phyloP scores from a whole-genome alignment of 2,888 invertebrate species.

The Dynastes hyllus region DNA sequence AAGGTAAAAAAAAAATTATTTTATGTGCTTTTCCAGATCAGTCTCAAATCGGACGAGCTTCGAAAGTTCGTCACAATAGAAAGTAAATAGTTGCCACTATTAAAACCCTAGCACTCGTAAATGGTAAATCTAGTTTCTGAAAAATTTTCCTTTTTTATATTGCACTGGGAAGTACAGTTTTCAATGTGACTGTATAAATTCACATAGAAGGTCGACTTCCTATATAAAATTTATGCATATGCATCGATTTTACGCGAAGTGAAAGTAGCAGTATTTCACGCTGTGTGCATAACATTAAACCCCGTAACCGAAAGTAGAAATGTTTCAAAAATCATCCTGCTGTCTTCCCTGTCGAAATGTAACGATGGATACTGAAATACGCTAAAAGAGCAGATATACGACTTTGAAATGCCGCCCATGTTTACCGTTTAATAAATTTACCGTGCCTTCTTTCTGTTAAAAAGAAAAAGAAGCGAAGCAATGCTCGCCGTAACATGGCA shows the following conservation, averaged over 20 bases:
- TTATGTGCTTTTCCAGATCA: no score
- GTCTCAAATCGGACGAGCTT: no score
- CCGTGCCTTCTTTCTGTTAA: no score
- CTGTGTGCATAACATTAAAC: slow-evolving; percentile 30
- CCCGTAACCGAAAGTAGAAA: slow-evolving; percentile 36
- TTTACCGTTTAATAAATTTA: neutral
- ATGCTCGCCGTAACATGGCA: no score
- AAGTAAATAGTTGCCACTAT: no score
- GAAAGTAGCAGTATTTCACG: slow-evolving; percentile 44
- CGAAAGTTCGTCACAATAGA: no score
- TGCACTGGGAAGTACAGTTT: no score
- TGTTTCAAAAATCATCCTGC: slow-evolving; percentile 37
- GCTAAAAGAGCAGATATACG: neutral
- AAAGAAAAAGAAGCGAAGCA: no score
- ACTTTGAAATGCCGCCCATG: slow-evolving; percentile 10
- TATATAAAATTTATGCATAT: slow-evolving; percentile 18
- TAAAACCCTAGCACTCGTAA: no score
- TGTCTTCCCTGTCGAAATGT: slow-evolving; percentile 30
- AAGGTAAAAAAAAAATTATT: no score
- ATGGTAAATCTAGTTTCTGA: no score
- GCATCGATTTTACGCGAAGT: slow-evolving; percentile 33
- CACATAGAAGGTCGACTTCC: slow-evolving; percentile 19
- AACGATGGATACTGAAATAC: neutral
- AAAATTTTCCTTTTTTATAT: no score
- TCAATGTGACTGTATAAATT: neutral